A percentile compares a stretch with the other conserved stretches of the same genome.
Conservation (phyloP, 2,888 invertebrate species). For the Pammene aurita region DNA sequence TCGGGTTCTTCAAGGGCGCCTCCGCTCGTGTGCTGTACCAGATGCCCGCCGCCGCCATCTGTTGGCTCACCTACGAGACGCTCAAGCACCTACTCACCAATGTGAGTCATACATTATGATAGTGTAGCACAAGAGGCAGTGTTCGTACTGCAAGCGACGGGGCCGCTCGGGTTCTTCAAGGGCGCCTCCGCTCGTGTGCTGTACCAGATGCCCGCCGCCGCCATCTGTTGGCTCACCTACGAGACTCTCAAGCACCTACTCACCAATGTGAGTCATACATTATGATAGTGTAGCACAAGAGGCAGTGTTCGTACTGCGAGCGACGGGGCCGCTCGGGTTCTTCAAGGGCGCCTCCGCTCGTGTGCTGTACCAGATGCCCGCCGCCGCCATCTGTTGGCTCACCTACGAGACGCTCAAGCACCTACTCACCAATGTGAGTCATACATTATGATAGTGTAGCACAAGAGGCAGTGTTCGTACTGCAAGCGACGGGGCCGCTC, state of each 20-base stretch:
- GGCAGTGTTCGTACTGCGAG: conserved; percentile 65
- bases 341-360: conserved; percentile 93
- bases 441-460: no score
- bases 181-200: conserved; percentile 92
- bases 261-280: no score
- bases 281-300: no score
- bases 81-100: conserved; percentile 86
- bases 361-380: conserved; percentile 98
- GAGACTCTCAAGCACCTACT: no score
- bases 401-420: conserved; percentile 98
- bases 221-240: conserved; percentile 98
- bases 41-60: conserved; percentile 99
- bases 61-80: conserved; percentile 99
- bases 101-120: conserved; percentile 49
- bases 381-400: conserved; percentile 99
- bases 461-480: conserved; percentile 55
- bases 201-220: conserved; percentile 99
- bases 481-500: no score
- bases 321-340: conserved; percentile 91
- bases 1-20: conserved; percentile 94
- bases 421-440: conserved; percentile 64
- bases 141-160: conserved; percentile 55
- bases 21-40: conserved; percentile 95
- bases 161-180: conserved; percentile 69
- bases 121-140: no score